Evolutionary conservation across 2,113 vertebrate genomes (phyloP).

Genomic region (Vicugna pacos): DNA sequence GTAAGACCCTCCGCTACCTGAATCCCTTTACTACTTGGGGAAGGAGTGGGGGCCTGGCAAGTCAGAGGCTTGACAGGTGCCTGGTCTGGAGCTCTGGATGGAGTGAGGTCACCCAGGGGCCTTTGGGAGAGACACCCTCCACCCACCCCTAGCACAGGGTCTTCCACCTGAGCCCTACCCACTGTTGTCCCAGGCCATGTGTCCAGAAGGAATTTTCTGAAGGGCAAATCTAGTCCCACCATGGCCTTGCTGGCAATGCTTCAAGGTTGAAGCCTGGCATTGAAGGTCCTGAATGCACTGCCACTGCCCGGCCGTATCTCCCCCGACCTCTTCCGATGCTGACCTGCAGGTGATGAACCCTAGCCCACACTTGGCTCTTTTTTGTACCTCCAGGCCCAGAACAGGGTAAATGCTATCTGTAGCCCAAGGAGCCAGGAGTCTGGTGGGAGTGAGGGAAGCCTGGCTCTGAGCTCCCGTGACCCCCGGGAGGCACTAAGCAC

Average conservation of each 20-base stretch:
- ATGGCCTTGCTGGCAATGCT: background rate
- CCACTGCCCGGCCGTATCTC: background rate
- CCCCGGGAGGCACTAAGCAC: background rate
- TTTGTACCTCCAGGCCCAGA: background rate
- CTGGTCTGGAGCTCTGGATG: background rate
- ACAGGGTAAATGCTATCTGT: background rate
- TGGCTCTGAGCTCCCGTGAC: background rate
- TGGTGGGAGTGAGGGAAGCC: background rate
- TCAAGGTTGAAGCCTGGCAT: background rate
- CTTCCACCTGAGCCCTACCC: background rate
- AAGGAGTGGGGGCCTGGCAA: background rate
- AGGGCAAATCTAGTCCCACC: background rate
- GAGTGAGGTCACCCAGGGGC: background rate
- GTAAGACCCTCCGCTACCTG: slow-evolving; percentile 81
- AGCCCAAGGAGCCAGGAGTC: background rate
- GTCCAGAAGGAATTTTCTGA: background rate
- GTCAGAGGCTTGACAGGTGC: background rate
- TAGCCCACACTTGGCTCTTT: background rate
- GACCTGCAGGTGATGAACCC: background rate
- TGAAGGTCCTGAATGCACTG: background rate
- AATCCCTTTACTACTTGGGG: background rate
- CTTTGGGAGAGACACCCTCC: background rate
- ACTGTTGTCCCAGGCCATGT: background rate
- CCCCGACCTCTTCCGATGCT: background rate
- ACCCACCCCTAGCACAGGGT: background rate